Evolutionary conservation across 2,888 invertebrate species (phyloP), one percentile per base, ranked within the genome.

Genomic region (Melolontha melolontha): DNA sequence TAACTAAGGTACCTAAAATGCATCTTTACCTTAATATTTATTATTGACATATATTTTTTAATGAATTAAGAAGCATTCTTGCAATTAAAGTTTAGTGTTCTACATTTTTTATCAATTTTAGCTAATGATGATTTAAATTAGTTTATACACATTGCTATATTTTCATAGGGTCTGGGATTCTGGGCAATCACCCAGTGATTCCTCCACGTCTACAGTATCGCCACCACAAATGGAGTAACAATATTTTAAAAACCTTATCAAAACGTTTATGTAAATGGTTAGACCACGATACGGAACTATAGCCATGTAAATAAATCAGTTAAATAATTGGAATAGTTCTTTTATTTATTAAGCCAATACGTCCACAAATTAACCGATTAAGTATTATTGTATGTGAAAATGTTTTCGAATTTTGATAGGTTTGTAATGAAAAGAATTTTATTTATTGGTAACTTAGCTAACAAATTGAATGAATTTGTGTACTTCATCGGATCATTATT

Each of bases 81-180:
- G 44, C 44, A 12, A 44, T 44, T 44, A 12, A 12, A 44, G 14
- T 12, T 44, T 11, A 12, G 44, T 44, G 11, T 4, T 7, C 49
- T 49, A 49, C 49, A 49, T 49, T 49, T 49, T 49, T 49, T 34
- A 49, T 49, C 17, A 49, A 49, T 14, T 49, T 49, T 49, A 49
- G 49, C 17, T 49, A 49, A 49, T 49, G 49, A 49, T 47, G 47
- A 47, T 49, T 17, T 49, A 49, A 49, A 49, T 49, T 49, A 49
- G 1, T 49, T 49, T 49, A 17, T 49, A 49, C 49, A 49, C 5
- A 49, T 49, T 17, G 17, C 49, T 49, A 49, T 49, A 49, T 49
- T 17, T 49, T 49, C 16, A 49, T 14, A 49, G 49, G 10, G 17
- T 8, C 1, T 2, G 2, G 7, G 49, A 49, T 49, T 49, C 49